Conservation (phyloP, 2,113 vertebrate species). For the Elephas maximus region DNA sequence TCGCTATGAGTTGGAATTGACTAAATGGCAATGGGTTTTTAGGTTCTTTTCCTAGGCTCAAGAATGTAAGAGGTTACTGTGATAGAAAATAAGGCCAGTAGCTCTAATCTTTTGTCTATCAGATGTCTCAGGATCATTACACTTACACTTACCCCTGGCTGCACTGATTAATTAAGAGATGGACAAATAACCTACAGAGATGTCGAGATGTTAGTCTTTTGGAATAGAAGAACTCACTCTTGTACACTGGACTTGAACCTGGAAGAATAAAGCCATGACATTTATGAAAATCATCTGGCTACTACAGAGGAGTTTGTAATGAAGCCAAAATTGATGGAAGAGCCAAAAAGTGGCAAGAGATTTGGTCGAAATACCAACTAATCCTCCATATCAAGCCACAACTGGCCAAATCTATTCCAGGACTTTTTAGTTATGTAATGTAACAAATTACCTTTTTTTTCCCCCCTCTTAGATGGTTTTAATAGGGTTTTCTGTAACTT, state of each 20-base stretch:
- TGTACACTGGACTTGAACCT: background rate
- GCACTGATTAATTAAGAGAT: background rate
- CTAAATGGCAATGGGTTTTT: no score
- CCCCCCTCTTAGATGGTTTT: background rate
- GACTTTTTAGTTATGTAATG: background rate
- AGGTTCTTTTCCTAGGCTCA: background rate
- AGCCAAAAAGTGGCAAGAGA: background rate
- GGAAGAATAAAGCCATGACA: background rate
- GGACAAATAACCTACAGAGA: background rate
- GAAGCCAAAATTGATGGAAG: background rate
- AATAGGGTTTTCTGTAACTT: background rate
- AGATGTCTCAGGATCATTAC: background rate
- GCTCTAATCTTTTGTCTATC: background rate
- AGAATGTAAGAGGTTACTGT: background rate
- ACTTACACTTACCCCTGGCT: background rate
- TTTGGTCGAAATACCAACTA: background rate
- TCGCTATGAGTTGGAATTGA: no score
- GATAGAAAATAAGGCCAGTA: background rate
- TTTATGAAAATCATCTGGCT: background rate
- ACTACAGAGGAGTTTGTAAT: background rate
- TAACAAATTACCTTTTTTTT: background rate
- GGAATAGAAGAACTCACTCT: background rate
- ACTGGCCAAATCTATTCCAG: background rate
- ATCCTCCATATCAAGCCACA: background rate
- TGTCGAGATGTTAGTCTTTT: background rate